Base-by-base conservation (phyloP, 2,113 vertebrate genomes). In the Osmerus mordax region DNA sequence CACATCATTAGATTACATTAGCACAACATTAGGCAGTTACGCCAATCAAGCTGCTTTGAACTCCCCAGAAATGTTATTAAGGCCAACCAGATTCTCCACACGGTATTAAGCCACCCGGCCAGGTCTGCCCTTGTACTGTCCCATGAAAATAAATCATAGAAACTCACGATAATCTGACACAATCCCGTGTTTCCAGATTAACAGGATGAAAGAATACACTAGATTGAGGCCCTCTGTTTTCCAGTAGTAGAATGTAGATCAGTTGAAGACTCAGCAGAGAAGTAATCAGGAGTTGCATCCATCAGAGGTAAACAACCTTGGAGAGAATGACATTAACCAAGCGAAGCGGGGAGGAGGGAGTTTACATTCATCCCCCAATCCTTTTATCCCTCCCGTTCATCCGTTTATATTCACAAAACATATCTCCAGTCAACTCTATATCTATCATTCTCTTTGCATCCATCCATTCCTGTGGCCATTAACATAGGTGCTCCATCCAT, bases 141-240 rank as follows among this genome's bases (percentile, higher is more conserved):
- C 71, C 83, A 69, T 28, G 21, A 73, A 69, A 83, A 74, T 25
- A 51, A 86, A 84, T 86, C 76, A 32, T 55, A 58, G 18, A 14
- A 58, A 58, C 4, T 55, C 15, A 56, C 64, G 70, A 75, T 83
- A 87, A 89, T 90, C 87, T 78, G 69, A 72, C 70, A 78, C 79
- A 88, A 90, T 90, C 89, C 85, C 41, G 16, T 0, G 1, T n/a
- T 56, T 64, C 47, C 28, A 58, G 67, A 74, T 70, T 67, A 58
- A 15, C 70, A 83, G 87, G 32, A 88, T 86, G 77, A 87, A 69
- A 47, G 56, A 72, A 77, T 84, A 86, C 29, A 71, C 70, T 36
- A 75, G 75, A 80, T 47, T 65, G 53, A 9, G 18, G 77, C 61
- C 65, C 32, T 78, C 36, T 54, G 41, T 9, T 9, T 47, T 11